phyloP scores from a whole-genome alignment of 2,797 vertebrate genomes.

The Gorsachius magnificus region DNA sequence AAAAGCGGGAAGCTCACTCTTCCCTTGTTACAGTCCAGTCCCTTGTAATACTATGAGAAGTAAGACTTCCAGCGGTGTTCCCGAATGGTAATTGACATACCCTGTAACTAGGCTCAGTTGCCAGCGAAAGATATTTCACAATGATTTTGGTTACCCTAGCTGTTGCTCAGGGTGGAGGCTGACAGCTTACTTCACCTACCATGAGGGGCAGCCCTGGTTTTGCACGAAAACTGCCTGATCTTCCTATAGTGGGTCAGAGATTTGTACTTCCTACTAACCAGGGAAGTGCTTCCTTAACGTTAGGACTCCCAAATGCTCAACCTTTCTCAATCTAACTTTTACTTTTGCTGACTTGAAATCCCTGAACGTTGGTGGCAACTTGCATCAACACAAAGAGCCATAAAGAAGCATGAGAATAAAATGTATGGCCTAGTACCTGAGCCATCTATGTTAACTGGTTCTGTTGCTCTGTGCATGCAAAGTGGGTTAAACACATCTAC shows the following conservation, averaged over 20 bases:
- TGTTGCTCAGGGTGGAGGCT: background rate
- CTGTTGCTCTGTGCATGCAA: background rate
- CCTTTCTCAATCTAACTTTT: background rate
- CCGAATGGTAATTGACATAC: background rate
- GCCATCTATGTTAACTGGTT: background rate
- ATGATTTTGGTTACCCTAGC: background rate
- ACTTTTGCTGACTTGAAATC: background rate
- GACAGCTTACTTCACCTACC: background rate
- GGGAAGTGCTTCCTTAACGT: background rate
- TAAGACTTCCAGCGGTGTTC: background rate
- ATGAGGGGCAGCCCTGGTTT: background rate
- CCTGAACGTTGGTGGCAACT: background rate
- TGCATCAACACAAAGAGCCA: background rate
- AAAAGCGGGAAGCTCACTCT: background rate
- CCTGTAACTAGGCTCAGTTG: background rate
- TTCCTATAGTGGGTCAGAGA: background rate
- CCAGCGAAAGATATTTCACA: background rate
- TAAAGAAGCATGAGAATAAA: background rate
- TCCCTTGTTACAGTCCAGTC: background rate
- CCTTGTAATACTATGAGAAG: accelerated
- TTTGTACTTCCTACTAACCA: background rate
- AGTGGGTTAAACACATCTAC: background rate
- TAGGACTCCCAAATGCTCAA: background rate
- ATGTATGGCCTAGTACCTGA: background rate
- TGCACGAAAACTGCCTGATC: background rate